Base-by-base conservation (phyloP, 1,140 invertebrate genomes). In the Drosophila persimilis region DNA sequence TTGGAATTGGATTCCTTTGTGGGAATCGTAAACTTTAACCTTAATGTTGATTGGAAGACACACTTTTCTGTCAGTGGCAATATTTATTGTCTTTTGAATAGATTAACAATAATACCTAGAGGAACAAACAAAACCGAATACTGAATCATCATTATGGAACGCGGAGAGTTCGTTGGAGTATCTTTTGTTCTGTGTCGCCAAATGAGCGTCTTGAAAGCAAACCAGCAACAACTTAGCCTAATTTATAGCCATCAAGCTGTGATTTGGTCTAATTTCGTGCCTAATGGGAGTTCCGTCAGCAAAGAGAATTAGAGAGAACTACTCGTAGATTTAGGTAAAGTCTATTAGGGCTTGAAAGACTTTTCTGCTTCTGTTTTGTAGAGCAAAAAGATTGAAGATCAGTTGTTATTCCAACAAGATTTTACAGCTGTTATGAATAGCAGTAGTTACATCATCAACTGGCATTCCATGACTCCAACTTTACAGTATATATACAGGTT, bases 221-320 rank as follows among this genome's bases (percentile, higher is more conserved):
- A 58, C 41, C 53, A 11, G 31, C 57, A 62, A 60, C 60, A 59
- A 59, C 60, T 58, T 78, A 72, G 75, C 75, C 79, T 41, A 78
- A 74, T 81, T 81, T 65, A 83, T 55, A 65, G 79, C 50, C 79
- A 78, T 77, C 79, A 83, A 78, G 70, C 74, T 69, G 79, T 60
- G 79, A 83, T 81, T 78, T 74, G 79, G 66, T 77, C 79, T 67
- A 78, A 81, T 81, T 81, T 78, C 59, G 29, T 52, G 39, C 29
- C 22, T 77, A 72, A 73, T 70, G 64, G 46, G 9, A 50, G 48
- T 44, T 39, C 35, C 41, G 24, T 60, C 46, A 15, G 48, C 51
- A 48, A 50, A 47, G 24, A n/a, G 55, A 35, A 17, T 29, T 15
- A 22, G 11, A 24, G 26, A 26, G 11, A 39, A 39, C 35, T 13